These are phyloP conservation scores for Eupithecia insigniata DNA, from an alignment of 2,888 invertebrate species.

Conservation along the genomic window DNA sequence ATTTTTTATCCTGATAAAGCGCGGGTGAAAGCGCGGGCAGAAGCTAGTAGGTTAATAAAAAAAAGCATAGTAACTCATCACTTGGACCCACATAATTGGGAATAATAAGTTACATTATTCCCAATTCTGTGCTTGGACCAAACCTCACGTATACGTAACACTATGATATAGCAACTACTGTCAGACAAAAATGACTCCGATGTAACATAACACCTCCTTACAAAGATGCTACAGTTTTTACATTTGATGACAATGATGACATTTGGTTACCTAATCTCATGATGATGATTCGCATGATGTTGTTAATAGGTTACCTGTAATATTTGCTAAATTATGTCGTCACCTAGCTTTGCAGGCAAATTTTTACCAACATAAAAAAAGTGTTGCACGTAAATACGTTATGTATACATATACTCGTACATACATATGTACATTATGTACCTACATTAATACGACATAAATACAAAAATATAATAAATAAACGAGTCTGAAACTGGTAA, in stretches of 20 bases:
- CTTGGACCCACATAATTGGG: no score
- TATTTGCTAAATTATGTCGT: background rate
- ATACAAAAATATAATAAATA: no score
- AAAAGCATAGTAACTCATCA: no score
- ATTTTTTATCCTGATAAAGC: no score
- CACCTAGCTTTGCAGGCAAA: background rate
- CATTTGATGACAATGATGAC: conserved; percentile 14
- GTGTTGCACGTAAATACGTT: no score
- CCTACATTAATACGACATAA: no score
- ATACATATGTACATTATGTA: no score
- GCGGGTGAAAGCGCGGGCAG: no score
- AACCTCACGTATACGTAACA: conserved; percentile 24
- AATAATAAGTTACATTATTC: no score
- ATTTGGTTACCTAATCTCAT: background rate
- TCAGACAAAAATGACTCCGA: conserved; percentile 35
- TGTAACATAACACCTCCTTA: conserved; percentile 28
- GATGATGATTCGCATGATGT: background rate
- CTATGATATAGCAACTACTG: conserved; percentile 34
- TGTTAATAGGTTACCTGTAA: conserved; percentile 4
- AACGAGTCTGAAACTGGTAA: background rate
- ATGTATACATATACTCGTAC: no score
- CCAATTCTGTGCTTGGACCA: no score
- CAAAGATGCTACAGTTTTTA: conserved; percentile 25
- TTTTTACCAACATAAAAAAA: background rate
- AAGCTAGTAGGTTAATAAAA: no score